phyloP scores from a whole-genome alignment of 2,888 invertebrate genomes.

The Meiosimyza decipiens region DNA sequence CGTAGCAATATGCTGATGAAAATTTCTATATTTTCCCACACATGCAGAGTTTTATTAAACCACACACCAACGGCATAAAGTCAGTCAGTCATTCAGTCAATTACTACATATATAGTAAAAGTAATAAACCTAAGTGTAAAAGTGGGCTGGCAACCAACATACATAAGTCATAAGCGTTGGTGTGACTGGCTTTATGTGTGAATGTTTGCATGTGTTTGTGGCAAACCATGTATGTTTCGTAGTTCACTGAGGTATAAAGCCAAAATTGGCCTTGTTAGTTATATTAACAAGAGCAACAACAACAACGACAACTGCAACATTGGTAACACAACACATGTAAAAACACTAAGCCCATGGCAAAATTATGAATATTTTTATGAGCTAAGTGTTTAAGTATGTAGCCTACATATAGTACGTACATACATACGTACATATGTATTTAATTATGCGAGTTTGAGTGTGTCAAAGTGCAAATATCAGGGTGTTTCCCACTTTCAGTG shows the following conservation, averaged over 20 bases:
- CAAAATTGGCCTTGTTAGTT: slow-evolving; percentile 26
- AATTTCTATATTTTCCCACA: too few relatives aligned
- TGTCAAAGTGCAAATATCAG: background rate
- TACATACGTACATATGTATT: slow-evolving; percentile 1
- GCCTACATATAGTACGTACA: background rate
- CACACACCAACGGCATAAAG: too few relatives aligned
- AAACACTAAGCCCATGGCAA: background rate
- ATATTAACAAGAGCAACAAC: background rate
- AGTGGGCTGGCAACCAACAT: background rate
- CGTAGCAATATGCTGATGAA: too few relatives aligned
- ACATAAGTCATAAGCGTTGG: background rate
- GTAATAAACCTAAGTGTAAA: slow-evolving; percentile 11
- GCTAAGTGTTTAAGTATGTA: background rate
- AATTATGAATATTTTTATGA: slow-evolving; percentile 25
- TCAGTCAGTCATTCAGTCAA: too few relatives aligned
- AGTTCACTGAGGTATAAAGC: slow-evolving; percentile 8
- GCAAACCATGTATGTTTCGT: background rate
- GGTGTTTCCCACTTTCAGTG: too few relatives aligned
- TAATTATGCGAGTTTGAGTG: background rate
- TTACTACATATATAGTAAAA: background rate
- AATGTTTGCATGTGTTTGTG: slow-evolving; percentile 13
- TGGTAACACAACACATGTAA: background rate
- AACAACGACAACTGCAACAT: background rate
- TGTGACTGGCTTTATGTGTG: slow-evolving; percentile 17
- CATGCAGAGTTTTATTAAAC: too few relatives aligned